Base-by-base conservation (phyloP, 2,888 invertebrate species). In the Drosophila incognita region DNA sequence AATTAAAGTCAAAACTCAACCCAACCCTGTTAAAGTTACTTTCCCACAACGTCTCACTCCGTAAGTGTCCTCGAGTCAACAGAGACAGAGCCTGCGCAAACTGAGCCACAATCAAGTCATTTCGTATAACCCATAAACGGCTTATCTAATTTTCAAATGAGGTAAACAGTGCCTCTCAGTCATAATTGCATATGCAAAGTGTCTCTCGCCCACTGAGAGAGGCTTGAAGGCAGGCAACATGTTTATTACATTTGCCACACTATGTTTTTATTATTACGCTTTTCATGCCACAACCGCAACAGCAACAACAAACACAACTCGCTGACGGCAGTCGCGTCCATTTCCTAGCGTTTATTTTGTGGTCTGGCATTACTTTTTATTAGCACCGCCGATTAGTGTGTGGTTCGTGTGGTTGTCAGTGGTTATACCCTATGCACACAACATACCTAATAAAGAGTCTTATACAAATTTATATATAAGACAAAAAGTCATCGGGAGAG, bases 221-320 rank as follows among this genome's bases (percentile, higher is more conserved):
- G 67, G 21, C 52, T 36, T 29, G n/a, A 27, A 68, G 69, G 29
- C 62, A 64, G 65, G 60, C 70, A 85, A 85, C 84, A 81, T 83
- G 85, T 87, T 89, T 83, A 85, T 85, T 85, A 81, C 84, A 86
- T 86, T 85, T 85, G 74, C 84, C 89, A 81, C 79, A 87, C 89
- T 69, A 66, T 74, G 63, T 71, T 76, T 75, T 81, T 76, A 88
- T 81, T 83, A 78, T 81, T 72, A 70, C 69, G 76, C 68, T 73
- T 70, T 83, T 67, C 81, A 75, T 60, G 82, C 73, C 42, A 66
- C 65, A 62, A 11, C 58, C 65, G 38, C 56, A 64, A 52, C 60
- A 33, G 27, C 49, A 61, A 49, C 65, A 46, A 61, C 66, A 61
- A 57, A 58, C 58, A 70, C 76, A 76, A 69, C 60, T 62, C 62